Percentiles rank a stretch among this genome's conserved stretches.
Conservation (phyloP, 2,888 invertebrate genomes). For the Synanthedon vespiformis region DNA sequence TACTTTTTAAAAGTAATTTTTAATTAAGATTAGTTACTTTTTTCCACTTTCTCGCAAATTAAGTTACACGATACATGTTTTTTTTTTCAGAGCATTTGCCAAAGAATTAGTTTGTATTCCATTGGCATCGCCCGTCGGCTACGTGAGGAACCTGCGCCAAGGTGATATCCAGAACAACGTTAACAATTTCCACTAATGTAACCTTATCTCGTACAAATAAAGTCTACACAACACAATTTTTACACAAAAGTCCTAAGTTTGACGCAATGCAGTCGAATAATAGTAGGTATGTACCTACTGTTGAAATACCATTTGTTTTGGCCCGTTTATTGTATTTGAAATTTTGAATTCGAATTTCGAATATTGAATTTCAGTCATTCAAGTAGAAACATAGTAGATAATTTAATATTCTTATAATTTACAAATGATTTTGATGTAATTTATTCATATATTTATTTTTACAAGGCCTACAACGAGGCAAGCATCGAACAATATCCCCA, state of each 20-base stretch:
- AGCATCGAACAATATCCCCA: no score
- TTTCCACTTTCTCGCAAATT: not conserved
- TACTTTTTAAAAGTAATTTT: no score
- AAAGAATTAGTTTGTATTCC: constrained; percentile 17
- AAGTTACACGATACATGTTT: not conserved
- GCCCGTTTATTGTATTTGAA: not conserved
- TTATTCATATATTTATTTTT: no score
- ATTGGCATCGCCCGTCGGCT: constrained; percentile 10
- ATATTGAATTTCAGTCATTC: no score
- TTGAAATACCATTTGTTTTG: not conserved
- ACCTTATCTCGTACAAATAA: not conserved
- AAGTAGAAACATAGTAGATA: no score
- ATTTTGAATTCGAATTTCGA: no score
- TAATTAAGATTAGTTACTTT: not conserved
- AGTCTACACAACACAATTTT: not conserved
- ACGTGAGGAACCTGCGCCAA: constrained; percentile 16
- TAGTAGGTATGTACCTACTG: constrained; percentile 4
- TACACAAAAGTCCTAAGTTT: not conserved
- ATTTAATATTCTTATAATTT: no score
- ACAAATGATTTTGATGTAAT: no score
- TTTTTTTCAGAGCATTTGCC: constrained; percentile 4
- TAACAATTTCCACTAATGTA: not conserved
- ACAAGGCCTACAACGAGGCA: no score
- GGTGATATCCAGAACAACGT: constrained; percentile 8
- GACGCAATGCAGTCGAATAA: constrained; percentile 16